Percentiles rank a stretch among this genome's conserved stretches.
Conservation (phyloP, 2,113 vertebrate genomes). For the Mirza zaza region DNA sequence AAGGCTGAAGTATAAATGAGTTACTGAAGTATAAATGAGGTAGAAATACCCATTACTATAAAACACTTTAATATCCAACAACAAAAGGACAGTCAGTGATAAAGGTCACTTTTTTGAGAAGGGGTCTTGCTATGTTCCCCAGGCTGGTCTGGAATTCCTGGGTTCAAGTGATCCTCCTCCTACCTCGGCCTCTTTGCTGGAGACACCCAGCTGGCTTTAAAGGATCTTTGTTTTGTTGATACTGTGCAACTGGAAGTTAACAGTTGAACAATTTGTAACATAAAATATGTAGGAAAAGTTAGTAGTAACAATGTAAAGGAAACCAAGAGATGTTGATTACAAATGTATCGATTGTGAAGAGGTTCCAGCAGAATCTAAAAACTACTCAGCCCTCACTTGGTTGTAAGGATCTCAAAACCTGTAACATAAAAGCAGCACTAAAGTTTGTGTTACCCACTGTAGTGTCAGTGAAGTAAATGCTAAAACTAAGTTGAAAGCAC, state of each 20-base stretch:
- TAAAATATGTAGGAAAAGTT: background rate
- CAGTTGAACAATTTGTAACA: background rate
- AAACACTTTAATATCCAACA: conserved; percentile 15
- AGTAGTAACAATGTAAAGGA: conserved; percentile 19
- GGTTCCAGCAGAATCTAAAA: background rate
- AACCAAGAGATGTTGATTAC: background rate
- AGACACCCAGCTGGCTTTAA: background rate
- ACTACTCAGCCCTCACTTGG: background rate
- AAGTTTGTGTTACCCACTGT: background rate
- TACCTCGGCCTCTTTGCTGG: background rate
- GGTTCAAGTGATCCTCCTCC: background rate
- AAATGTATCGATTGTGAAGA: conserved; percentile 6
- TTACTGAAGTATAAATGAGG: background rate
- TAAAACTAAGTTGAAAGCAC: background rate
- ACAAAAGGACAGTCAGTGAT: background rate
- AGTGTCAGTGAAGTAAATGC: background rate
- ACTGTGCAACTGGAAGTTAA: conserved; percentile 24
- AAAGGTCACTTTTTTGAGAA: background rate
- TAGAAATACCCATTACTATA: conserved; percentile 3
- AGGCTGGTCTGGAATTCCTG: background rate
- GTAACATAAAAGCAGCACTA: background rate
- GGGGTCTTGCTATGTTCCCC: background rate
- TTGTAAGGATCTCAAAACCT: background rate
- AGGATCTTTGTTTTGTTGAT: background rate
- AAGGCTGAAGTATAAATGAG: background rate